These are phyloP conservation scores for Holotrichia oblita DNA, from an alignment of 1,140 invertebrate genomes.

Conservation along the genomic window DNA sequence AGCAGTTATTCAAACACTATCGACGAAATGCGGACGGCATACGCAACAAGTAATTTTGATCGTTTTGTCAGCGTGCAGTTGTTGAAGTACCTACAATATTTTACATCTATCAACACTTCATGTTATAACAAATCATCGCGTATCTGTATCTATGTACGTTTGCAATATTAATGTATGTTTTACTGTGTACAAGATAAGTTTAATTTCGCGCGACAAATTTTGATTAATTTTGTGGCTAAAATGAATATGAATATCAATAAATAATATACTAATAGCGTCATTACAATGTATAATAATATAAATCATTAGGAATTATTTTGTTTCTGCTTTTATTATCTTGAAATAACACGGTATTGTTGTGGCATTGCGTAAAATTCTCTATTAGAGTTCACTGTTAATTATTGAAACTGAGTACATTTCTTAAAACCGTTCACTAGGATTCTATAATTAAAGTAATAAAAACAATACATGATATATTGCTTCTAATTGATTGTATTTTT, in stretches of 20 bases:
- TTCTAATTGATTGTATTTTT: too few relatives aligned
- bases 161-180: not conserved
- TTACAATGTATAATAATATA: too few relatives aligned
- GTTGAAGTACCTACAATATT: conserved; percentile 18
- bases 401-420: too few relatives aligned
- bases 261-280: too few relatives aligned
- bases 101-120: conserved; percentile 17
- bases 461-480: too few relatives aligned
- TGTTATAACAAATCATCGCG: conserved; percentile 14
- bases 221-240: not conserved
- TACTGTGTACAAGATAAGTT: not conserved
- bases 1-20: conserved; percentile 40
- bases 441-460: too few relatives aligned
- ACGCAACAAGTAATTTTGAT: conserved; percentile 40
- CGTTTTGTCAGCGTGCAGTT: not conserved
- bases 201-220: not conserved
- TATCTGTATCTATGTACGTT: not conserved
- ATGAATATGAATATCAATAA: not conserved
- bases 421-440: too few relatives aligned
- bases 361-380: too few relatives aligned
- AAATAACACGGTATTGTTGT: too few relatives aligned
- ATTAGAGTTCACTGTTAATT: too few relatives aligned
- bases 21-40: not conserved
- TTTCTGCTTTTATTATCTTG: too few relatives aligned
- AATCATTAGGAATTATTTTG: too few relatives aligned